Conservation (phyloP, 2,797 vertebrate species). For the Anabacerthia variegaticeps region DNA sequence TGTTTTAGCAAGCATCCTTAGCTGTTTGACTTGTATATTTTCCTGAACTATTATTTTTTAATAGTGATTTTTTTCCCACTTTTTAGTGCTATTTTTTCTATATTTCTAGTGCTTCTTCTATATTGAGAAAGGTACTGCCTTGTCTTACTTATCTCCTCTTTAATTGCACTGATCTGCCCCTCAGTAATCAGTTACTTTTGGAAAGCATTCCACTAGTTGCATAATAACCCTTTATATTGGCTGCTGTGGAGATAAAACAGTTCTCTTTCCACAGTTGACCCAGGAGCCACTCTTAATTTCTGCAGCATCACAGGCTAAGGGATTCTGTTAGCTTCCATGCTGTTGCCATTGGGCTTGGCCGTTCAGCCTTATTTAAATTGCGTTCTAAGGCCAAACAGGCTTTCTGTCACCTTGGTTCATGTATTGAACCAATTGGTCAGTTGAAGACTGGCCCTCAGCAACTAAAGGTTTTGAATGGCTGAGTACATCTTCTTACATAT, state of each 20-base stretch:
- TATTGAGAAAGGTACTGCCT: neutral
- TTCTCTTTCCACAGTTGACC: neutral
- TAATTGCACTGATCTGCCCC: neutral
- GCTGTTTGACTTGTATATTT: neutral
- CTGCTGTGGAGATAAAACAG: neutral
- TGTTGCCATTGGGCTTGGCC: neutral
- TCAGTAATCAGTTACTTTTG: neutral
- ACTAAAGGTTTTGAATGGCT: neutral
- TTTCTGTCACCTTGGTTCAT: neutral
- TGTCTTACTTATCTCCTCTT: neutral
- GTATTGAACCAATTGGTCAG: neutral
- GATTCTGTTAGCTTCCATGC: neutral
- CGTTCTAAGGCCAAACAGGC: neutral
- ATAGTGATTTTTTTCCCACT: neutral
- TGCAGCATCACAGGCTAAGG: neutral
- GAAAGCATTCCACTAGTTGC: neutral
- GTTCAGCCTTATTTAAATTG: neutral
- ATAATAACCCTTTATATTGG: neutral
- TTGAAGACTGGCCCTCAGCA: neutral
- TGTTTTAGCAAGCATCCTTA: neutral
- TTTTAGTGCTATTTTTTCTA: neutral
- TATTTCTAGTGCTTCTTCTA: neutral
- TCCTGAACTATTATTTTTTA: neutral
- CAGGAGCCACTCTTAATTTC: neutral
- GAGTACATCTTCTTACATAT: neutral